Conservation (phyloP, 2,888 invertebrate species). For the Sialis fuliginosa region DNA sequence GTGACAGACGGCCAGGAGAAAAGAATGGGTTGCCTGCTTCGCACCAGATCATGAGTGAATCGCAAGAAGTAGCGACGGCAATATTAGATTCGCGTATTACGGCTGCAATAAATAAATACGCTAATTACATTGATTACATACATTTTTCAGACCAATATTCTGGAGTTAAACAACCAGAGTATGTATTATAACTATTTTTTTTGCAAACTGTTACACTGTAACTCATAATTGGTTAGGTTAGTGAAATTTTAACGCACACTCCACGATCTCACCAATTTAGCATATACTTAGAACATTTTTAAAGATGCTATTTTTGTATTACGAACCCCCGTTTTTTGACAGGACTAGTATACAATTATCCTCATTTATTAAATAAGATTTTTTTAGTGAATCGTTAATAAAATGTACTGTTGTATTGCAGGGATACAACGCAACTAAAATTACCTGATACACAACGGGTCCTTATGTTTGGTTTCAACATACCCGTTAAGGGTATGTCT, state of each 20-base stretch:
- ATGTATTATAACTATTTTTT: slow-evolving; percentile 23
- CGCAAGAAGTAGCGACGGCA: slow-evolving; percentile 70
- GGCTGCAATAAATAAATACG: slow-evolving; percentile 62
- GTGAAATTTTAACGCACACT: too few relatives aligned
- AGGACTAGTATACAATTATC: neutral
- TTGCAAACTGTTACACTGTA: too few relatives aligned
- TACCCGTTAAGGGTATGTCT: slow-evolving; percentile 44
- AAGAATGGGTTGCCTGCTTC: slow-evolving; percentile 59
- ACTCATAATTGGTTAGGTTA: too few relatives aligned
- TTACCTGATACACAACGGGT: slow-evolving; percentile 67
- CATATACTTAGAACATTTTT: too few relatives aligned
- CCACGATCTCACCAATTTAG: too few relatives aligned
- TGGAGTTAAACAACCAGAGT: slow-evolving; percentile 81
- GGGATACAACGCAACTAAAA: slow-evolving; percentile 44
- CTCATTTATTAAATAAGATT: neutral
- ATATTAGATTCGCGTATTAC: slow-evolving; percentile 68
- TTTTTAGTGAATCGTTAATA: neutral
- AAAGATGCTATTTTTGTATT: neutral
- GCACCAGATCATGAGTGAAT: slow-evolving; percentile 73
- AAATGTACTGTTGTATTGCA: slow-evolving; percentile 14
- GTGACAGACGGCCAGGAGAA: slow-evolving; percentile 65
- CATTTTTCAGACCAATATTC: slow-evolving; percentile 95
- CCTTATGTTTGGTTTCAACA: slow-evolving; percentile 65
- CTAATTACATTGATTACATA: slow-evolving; percentile 78
- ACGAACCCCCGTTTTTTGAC: neutral